Evolutionary conservation across 2,888 invertebrate genomes (phyloP), one percentile per base, ranked within the genome.

Genomic region (Pyrochroa serraticornis): DNA sequence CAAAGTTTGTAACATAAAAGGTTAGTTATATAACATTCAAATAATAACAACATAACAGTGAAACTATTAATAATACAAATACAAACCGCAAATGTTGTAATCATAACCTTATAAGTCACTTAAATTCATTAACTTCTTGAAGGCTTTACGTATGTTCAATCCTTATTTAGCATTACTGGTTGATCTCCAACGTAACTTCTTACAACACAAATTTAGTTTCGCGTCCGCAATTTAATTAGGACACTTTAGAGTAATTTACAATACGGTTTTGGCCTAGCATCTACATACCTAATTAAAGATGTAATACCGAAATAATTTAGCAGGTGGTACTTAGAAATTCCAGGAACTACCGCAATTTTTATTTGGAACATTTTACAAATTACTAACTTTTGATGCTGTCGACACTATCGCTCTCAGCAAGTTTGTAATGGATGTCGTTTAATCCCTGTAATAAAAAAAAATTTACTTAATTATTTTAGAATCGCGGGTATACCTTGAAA

Each of bases 401-500:
- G 10, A 10, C 8, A 22, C 53, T 53, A 8, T 53, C 46, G 9
- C 30, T 53, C 33, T 53, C 46, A 8, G 12, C 38, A 14, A 53
- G 38, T 46, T 34, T 22, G 13, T 53, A 46, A 30, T 38, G 48
- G 22, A 22, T 22, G 22, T 22, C 22, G 32, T 55, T 55, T 32
- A 55, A 48, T 6, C 42, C 32, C 55, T 47, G 22, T 0, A 14
- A 43, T 2, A 44, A 14, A 12, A 39, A 32, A 12, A 7, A 1
- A 31, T 39, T 12, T 31, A 22, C 2, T 22, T 22, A 22, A 22
- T 9, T 34, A 1, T 49, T 31, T 6, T 6, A 12, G 10, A 37
- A 37, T 12, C 13, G 1, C 10, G 10, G 22, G 6, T 9, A 13
- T 54, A 55, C 55, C 33, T 56, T 56, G 13, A 97, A 98, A 81